phyloP scores from a whole-genome alignment of 2,113 vertebrate genomes.

The Channa argus region DNA sequence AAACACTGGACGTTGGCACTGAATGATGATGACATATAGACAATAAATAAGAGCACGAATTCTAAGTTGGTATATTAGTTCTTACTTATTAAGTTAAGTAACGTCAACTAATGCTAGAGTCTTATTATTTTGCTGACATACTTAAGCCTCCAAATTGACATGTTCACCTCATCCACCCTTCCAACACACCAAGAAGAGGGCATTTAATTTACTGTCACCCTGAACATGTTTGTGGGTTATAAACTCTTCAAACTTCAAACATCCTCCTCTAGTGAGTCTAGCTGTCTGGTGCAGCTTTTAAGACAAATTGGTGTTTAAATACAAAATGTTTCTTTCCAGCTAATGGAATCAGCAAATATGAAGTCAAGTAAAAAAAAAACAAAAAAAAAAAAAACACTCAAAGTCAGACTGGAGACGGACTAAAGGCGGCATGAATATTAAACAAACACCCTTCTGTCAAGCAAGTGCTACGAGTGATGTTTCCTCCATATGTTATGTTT shows the following conservation, averaged over 20 bases:
- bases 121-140: neutral
- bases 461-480: neutral
- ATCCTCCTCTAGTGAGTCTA: constrained; percentile 32
- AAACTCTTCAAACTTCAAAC: constrained; percentile 42
- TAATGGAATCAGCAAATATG: constrained; percentile 50
- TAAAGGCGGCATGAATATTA: constrained; percentile 22
- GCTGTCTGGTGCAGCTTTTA: constrained; percentile 39
- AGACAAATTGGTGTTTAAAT: constrained; percentile 39
- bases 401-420: constrained; percentile 9
- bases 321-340: constrained; percentile 24
- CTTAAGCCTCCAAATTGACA: neutral
- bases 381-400: constrained; percentile 3
- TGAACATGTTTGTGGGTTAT: constrained; percentile 36
- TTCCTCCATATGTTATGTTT: neutral
- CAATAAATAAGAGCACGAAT: too few species aligned
- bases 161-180: constrained; percentile 1
- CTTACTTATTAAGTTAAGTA: too few species aligned
- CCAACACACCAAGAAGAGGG: constrained; percentile 3
- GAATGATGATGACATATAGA: too few species aligned
- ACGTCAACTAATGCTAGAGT: neutral
- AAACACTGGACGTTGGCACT: too few species aligned
- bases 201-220: constrained; percentile 38
- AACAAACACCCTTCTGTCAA: constrained; percentile 31
- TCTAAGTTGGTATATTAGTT: too few species aligned
- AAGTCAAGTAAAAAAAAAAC: neutral